These are phyloP conservation scores for Trichogramma pretiosum DNA, from an alignment of 1,140 invertebrate genomes.

Conservation along the genomic window DNA sequence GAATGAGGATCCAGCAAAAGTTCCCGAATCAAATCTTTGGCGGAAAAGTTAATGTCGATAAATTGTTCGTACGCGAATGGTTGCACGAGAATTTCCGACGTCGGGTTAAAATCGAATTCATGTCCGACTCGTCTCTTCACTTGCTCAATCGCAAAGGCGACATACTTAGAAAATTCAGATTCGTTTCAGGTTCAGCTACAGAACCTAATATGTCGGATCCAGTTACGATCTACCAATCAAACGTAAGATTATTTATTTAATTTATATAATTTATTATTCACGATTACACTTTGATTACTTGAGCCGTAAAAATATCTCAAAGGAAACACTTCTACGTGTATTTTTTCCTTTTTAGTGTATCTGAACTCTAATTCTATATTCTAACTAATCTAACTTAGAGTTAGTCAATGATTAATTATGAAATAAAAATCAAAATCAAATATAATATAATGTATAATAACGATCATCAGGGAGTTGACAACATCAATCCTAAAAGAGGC, in stretches of 20 bases:
- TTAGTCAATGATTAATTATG: too few relatives aligned
- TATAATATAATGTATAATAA: too few relatives aligned
- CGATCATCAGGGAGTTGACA: too few relatives aligned
- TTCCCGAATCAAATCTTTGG: slow-evolving; percentile 49
- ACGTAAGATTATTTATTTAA: slow-evolving; percentile 25
- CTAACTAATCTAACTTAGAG: too few relatives aligned
- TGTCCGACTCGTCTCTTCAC: slow-evolving; percentile 71
- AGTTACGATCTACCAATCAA: slow-evolving; percentile 74
- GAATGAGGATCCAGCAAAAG: slow-evolving; percentile 75
- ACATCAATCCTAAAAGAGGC: too few relatives aligned
- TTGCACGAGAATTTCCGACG: slow-evolving; percentile 87
- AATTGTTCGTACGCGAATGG: slow-evolving; percentile 92
- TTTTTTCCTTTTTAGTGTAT: too few relatives aligned
- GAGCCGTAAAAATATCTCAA: too few relatives aligned
- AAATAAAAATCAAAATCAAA: too few relatives aligned
- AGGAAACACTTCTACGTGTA: too few relatives aligned
- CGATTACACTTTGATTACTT: too few relatives aligned
- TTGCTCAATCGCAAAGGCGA: slow-evolving; percentile 84
- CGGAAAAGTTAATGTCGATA: slow-evolving; percentile 69
- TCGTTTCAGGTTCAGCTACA: too few relatives aligned
- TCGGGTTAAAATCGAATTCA: slow-evolving; percentile 82
- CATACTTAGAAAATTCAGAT: slow-evolving; percentile 71
- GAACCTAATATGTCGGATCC: slow-evolving; percentile 62
- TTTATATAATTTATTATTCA: background rate
- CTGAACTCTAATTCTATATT: too few relatives aligned